Conservation (phyloP, 2,888 invertebrate species). For the Tridacna crocea region DNA sequence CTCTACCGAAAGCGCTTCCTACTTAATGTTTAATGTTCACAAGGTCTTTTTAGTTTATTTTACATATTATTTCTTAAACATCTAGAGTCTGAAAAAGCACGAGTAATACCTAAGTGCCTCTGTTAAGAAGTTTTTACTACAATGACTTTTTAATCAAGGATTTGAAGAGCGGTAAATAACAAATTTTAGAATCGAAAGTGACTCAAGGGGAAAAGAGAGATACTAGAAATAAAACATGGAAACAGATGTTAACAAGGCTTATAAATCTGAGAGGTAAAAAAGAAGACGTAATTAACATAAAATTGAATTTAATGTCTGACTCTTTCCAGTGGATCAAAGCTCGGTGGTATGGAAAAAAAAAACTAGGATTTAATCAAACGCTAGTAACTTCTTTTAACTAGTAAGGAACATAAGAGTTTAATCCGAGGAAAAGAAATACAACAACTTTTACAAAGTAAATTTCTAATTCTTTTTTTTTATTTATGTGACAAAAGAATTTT, state of each 20-base stretch:
- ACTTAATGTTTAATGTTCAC: too few relatives aligned
- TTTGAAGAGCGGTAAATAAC: background rate
- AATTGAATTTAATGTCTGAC: background rate
- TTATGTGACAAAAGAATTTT: too few relatives aligned
- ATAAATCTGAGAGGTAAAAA: slow-evolving; percentile 23
- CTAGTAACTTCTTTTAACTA: too few relatives aligned
- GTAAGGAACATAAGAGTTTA: too few relatives aligned
- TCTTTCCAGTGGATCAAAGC: background rate
- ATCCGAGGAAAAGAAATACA: too few relatives aligned
- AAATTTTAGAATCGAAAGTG: background rate
- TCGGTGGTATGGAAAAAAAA: background rate
- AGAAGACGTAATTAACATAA: slow-evolving; percentile 17
- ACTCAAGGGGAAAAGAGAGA: background rate
- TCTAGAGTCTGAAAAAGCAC: background rate
- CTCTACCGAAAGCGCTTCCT: too few relatives aligned
- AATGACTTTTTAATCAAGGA: background rate
- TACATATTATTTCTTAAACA: too few relatives aligned
- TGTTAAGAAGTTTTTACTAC: background rate
- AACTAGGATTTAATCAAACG: too few relatives aligned
- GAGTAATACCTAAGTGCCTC: background rate
- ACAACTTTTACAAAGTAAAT: too few relatives aligned
- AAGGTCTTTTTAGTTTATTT: too few relatives aligned
- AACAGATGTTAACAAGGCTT: slow-evolving; percentile 23
- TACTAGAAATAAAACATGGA: slow-evolving; percentile 5
- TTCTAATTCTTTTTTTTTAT: too few relatives aligned